Evolutionary conservation across 2,797 vertebrate species (phyloP), one percentile per base, ranked within the genome.

Genomic region (Pseudochromis fuscus): DNA sequence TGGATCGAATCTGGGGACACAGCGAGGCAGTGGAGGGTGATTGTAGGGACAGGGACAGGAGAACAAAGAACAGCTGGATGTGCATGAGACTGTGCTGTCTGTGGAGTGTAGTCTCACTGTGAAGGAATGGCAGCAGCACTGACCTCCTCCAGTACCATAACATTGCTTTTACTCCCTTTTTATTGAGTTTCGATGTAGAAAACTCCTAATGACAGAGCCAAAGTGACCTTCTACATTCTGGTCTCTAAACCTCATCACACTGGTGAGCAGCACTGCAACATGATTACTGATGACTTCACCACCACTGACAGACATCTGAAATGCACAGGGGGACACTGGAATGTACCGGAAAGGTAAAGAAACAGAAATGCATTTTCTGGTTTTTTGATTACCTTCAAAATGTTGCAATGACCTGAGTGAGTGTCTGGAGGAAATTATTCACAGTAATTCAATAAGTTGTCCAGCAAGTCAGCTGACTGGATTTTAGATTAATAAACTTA

Each of bases 1-100:
- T 95, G 67, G 98, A 97, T 33, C 96, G 97, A 86, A 99, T 99
- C 98, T 99, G 87, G 80, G 77, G 73, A 85, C 60, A 80, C 57
- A 88, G 58, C 18, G 15, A 75, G 49, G 52, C 30, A 62, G 59
- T 8, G 75, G 63, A 64, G 58, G 65, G 61, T 86, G 55, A 79
- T 28, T 81, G 72, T 44, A 9, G 13, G 28, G 70, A 73, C 52
- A 15, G 67, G 59, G 45, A 42, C 5, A 23, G 51, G 28, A 74
- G 61, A 87, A 87, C 82, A 86, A 78, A 87, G 69, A 52, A 40
- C 67, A 59, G 51, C 42, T 86, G 76, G 60, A 63, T 40, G 67
- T 61, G 69, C 45, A 75, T 66, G 70, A 80, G 51, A 11, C 30
- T 15, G 63, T 24, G 45, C 44, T 59, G 25, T 78, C 56, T 58